Percentiles rank a stretch among this genome's conserved stretches.
Evolutionary conservation across 2,888 invertebrate species (phyloP).

Genomic region (Nomada fabriciana): DNA sequence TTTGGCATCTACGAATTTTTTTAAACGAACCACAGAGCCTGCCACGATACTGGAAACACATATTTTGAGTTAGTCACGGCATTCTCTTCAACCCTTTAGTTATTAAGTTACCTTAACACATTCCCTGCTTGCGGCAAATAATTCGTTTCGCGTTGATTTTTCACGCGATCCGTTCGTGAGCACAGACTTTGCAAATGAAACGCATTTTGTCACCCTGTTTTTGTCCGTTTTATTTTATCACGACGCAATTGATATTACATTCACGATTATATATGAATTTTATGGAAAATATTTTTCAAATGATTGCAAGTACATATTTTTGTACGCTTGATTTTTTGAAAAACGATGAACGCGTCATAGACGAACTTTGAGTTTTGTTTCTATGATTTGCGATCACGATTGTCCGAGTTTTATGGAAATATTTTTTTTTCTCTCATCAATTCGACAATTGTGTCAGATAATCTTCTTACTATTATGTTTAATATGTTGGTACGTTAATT

Average conservation of each 20-base stretch:
- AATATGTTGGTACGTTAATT: not conserved
- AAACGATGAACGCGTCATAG: not conserved
- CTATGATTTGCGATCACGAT: conserved; percentile 37
- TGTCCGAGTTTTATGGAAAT: not conserved
- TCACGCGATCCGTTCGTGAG: not conserved
- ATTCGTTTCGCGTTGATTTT: conserved; percentile 30
- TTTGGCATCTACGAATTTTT: conserved; percentile 23
- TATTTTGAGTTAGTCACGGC: conserved; percentile 80
- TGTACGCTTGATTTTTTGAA: not conserved
- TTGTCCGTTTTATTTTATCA: not conserved
- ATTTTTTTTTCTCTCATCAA: not conserved
- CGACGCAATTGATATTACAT: not conserved
- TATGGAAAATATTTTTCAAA: not conserved
- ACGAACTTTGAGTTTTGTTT: conserved; percentile 30
- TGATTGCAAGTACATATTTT: not conserved
- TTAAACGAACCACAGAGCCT: conserved; percentile 58
- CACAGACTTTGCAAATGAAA: not conserved
- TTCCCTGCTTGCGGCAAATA: conserved; percentile 53
- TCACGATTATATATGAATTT: not conserved
- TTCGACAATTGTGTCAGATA: too few relatives aligned
- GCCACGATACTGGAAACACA: conserved; percentile 74
- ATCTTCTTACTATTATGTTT: not conserved
- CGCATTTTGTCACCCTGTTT: not conserved
- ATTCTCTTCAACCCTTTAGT: conserved; percentile 47
- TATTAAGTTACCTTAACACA: conserved; percentile 29